Percentiles rank a stretch among this genome's conserved stretches.
Conservation (phyloP, 1,140 invertebrate genomes). For the Bombyx mori region ASM3026992v2 NC_085114.1:4569001-4569500, state of each 20-base stretch:
- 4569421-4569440: too few species aligned
- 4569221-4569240: slow-evolving; percentile 70
- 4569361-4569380: too few species aligned
- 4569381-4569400: too few species aligned
- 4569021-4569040: too few species aligned
- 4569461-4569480: too few species aligned
- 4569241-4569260: slow-evolving; percentile 66
- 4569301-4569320: slow-evolving; percentile 48
- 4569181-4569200: slow-evolving; percentile 60
- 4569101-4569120: background rate
- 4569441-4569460: too few species aligned
- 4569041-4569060: too few species aligned
- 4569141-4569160: slow-evolving; percentile 35
- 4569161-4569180: slow-evolving; percentile 59
- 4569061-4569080: too few species aligned
- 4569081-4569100: too few species aligned
- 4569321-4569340: background rate
- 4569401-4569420: too few species aligned
- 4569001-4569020: too few species aligned
- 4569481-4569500: too few species aligned
- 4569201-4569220: slow-evolving; percentile 65
- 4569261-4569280: slow-evolving; percentile 58
- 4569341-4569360: background rate
- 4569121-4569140: background rate
- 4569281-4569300: slow-evolving; percentile 59